Base-by-base conservation (phyloP, 2,888 invertebrate genomes). In the Xestoiulus laeticollis region DNA sequence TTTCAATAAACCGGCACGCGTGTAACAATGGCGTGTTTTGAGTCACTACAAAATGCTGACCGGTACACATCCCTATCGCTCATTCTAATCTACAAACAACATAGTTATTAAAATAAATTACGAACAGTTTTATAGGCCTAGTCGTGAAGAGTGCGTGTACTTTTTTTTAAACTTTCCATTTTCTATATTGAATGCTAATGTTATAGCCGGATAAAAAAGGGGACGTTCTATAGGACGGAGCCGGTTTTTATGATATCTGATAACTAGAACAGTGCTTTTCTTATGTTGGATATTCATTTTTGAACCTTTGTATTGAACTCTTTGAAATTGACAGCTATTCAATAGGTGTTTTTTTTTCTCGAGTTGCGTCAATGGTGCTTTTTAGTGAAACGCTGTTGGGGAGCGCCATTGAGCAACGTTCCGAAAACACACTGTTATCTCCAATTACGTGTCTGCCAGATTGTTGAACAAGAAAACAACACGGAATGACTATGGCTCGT, bases 361-460 rank as follows among this genome's bases (percentile, higher is more conserved):
- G 26, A 22, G 22, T 26, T 10, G 22, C 26, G 1, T 68, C 22
- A 68, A 68, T 68, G 68, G 19, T 8, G 53, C 53, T 59, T 59
- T 59, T 59, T 5, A n/a, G n/a, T 1, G n/a, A n/a, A 68, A 26
- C 68, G 2, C 68, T 68, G 68, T 19, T 68, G 68, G 68, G 68
- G 68, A 68, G 68, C 68, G 68, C 26, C 68, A 26, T 68, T 68
- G 68, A 68, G 12, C 26, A 68, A 26, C 68, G 68, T 26, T 68
- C 26, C n/a, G 68, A 68, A 68, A 68, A 68, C 68, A 68, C 68
- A 68, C 68, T 68, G 68, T 68, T 68, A 68, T 68, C 68, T 68
- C 26, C 68, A 68, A 68, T 68, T 68, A 68, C 59, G n/a, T 26
- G 68, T 68, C 68, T 68, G 26, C 68, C 68, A 68, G 68, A 68